Evolutionary conservation across 2,888 invertebrate genomes (phyloP).

Genomic region (Tuberolachnus salignus): DNA sequence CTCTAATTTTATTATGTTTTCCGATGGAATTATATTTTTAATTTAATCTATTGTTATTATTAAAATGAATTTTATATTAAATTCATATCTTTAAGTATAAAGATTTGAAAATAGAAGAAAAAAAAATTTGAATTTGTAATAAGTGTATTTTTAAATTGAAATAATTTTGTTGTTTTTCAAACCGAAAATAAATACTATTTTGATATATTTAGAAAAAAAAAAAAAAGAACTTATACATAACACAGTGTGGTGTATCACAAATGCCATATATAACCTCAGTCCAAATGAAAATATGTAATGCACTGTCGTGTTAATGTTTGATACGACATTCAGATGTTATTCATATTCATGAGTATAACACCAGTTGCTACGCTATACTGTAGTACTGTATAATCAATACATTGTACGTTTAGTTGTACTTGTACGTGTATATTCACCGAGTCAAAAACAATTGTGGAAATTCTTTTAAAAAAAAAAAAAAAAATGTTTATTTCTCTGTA

Average conservation of each 20-base stretch:
- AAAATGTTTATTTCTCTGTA: no score
- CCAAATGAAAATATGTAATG: not conserved
- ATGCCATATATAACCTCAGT: not conserved
- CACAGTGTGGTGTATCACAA: not conserved
- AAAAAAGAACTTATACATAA: no score
- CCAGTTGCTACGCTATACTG: no score
- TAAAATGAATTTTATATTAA: constrained; percentile 1
- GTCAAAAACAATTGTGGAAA: not conserved
- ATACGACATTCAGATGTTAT: not conserved
- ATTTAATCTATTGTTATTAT: constrained; percentile 66
- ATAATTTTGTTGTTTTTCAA: not conserved
- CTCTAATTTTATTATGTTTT: constrained; percentile 90
- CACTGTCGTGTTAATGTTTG: not conserved
- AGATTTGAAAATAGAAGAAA: not conserved
- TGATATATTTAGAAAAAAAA: no score
- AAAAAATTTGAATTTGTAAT: no score
- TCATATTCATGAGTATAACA: not conserved
- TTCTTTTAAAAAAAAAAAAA: not conserved
- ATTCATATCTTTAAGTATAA: not conserved
- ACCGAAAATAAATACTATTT: not conserved
- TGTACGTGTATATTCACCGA: not conserved
- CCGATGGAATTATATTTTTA: constrained; percentile 81
- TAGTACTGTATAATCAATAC: no score
- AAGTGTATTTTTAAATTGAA: not conserved
- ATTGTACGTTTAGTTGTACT: not conserved